phyloP scores from a whole-genome alignment of 23 tunicate genomes.

The Ascidia mentula region DNA sequence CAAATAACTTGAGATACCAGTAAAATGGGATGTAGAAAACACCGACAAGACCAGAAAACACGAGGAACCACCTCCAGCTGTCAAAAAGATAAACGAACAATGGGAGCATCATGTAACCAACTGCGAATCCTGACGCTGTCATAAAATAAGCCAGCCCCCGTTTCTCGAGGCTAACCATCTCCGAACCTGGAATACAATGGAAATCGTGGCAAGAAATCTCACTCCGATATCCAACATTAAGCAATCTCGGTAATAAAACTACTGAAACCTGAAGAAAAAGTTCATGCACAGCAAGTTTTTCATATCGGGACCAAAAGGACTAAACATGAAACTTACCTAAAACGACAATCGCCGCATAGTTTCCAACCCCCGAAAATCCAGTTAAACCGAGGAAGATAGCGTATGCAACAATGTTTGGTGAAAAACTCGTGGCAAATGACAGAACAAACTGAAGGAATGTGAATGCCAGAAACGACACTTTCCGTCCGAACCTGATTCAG shows the following conservation, averaged over 20 bases:
- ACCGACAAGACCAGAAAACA: neutral
- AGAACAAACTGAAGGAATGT: neutral
- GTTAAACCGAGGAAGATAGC: neutral
- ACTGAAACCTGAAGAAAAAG: no score
- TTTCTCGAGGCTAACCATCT: neutral
- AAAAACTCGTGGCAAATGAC: neutral
- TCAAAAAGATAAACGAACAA: neutral
- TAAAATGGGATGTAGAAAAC: neutral
- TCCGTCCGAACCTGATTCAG: neutral
- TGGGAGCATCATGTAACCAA: neutral
- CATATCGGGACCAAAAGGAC: neutral
- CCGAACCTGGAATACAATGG: no score
- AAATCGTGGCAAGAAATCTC: no score
- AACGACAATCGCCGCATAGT: neutral
- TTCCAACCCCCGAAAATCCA: neutral
- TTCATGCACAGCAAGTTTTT: no score
- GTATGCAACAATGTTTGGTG: neutral
- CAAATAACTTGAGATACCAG: no score
- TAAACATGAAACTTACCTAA: neutral
- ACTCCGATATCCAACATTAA: no score
- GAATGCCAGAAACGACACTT: neutral
- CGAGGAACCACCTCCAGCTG: conserved; percentile 4
- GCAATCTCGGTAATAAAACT: no score
- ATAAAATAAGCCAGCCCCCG: neutral
- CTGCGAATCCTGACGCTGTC: neutral